Evolutionary conservation across 2,888 invertebrate genomes (phyloP), one percentile per base, ranked within the genome.

Genomic region (Hydropsyche betteni): DNA sequence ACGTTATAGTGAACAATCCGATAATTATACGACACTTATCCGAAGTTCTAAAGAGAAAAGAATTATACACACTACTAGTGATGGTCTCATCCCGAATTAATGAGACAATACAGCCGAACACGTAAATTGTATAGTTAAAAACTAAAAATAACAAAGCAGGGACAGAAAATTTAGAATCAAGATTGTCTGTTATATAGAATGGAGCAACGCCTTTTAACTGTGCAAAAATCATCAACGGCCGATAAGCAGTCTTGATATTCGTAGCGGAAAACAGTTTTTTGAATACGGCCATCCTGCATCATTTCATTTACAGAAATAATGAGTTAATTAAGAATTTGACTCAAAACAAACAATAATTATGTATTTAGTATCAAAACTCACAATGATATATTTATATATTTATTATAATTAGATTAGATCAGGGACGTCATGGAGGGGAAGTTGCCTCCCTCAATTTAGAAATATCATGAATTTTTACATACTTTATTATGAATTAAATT

Each of bases 231-330:
- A 72, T 16, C 12, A 72, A 16, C 6, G 50, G 34, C 7, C 8
- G 5, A n/a, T 58, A 14, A 2, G 16, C 55, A 58, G 14, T 55
- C 4, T 72, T 6, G 7, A 72, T 58, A 38, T 61, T 33, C n/a
- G 55, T 50, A 4, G 72, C 72, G 8, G n/a, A 34, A 14, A 72
- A 44, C 1, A 58, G 34, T n/a, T 24, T 55, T 36, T 58, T 55
- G 1, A 61, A 34, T 36, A 58, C 38, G 4, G 1, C 55, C 70
- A 52, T 70, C 0, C 5, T 58, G 16, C 16, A 8, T 8, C 10
- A 44, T 44, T 44, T 44, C 44, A 1, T 44, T 44, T 44, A 10
- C 24, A 24, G 2, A 24, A 44, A 10, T 8, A 44, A 44, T 44
- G 44, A 10, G 44, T 44, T 44, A 8, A 44, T 44, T 8, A 8